Evolutionary conservation across 2,797 vertebrate genomes (phyloP), one percentile per base, ranked within the genome.

Genomic region (Melanogrammus aeglefinus): DNA sequence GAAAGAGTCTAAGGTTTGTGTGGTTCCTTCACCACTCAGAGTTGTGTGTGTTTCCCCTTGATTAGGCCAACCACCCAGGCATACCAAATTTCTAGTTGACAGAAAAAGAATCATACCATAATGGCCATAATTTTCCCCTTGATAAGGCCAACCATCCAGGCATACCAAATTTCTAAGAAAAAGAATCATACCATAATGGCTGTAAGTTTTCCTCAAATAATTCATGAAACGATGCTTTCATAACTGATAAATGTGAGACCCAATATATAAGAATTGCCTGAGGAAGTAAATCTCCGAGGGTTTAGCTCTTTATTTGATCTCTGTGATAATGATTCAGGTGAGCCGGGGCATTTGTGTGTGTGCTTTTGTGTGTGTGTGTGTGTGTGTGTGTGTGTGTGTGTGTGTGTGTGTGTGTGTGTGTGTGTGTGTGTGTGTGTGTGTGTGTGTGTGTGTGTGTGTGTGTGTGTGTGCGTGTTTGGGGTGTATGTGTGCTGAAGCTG

Each of bases 221-320:
- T 63, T 7, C 18, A 63, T n/a, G 51, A n/a, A 63, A 7, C 21
- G 16, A 51, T 51, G 51, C 51, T 63, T 63, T 63, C 51, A 63
- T 63, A 6, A n/a, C 5, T 7, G 21, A 63, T n/a, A 63, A n/a
- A 63, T 63, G 51, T 63, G 51, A 63, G 21, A 63, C 16, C 51
- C 51, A 57, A 57, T 63, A n/a, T 7, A 63, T 63, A 63, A 24
- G 51, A 63, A n/a, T 18, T n/a, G 85, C 76, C 86, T 75, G 73
- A 75, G 81, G 83, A 88, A 85, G 79, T 79, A 86, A 83, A 84
- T 85, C 86, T 90, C 85, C 87, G 85, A 90, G 91, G 91, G 81
- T 91, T 89, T 84, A 83, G 81, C 78, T 83, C 84, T 87, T 86
- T 70, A 76, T 63, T 63, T 21, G 51, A 63, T 63, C 18, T 21